Conservation (phyloP, 1,140 invertebrate species). For the Rhagoletis pomonella region DNA sequence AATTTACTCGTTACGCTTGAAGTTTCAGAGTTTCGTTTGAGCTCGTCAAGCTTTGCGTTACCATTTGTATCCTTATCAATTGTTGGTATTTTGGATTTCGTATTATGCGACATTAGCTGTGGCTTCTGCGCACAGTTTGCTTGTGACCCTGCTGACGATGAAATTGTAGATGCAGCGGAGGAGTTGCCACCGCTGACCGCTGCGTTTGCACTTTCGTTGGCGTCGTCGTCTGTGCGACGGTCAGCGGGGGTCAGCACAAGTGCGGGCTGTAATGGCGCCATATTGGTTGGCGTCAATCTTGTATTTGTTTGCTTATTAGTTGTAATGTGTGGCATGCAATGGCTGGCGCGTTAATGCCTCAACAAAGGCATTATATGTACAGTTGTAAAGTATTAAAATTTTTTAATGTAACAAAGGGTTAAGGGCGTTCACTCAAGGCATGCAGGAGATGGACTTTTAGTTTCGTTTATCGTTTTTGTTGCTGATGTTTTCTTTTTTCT, state of each 20-base stretch:
- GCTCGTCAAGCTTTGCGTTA: not conserved
- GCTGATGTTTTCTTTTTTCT: no score
- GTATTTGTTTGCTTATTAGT: not conserved
- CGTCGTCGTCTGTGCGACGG: no score
- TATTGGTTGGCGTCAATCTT: not conserved
- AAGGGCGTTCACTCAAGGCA: not conserved
- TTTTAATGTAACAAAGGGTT: not conserved
- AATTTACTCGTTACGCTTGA: not conserved
- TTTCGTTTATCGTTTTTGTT: not conserved
- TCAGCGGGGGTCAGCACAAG: not conserved
- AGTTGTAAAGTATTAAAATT: not conserved
- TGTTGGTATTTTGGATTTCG: not conserved
- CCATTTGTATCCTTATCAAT: not conserved
- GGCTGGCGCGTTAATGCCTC: not conserved
- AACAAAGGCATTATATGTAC: not conserved
- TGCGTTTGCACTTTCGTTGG: not conserved
- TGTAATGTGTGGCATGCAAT: slow-evolving; percentile 23
- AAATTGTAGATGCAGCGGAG: not conserved
- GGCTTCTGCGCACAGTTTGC: not conserved
- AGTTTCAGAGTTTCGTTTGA: not conserved
- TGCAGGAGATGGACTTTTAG: not conserved
- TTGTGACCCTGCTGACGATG: not conserved
- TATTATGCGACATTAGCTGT: not conserved
- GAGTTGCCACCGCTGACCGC: not conserved
- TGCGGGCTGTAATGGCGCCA: not conserved